phyloP scores from a whole-genome alignment of 2,888 invertebrate species.

The Lobophora halterata region DNA sequence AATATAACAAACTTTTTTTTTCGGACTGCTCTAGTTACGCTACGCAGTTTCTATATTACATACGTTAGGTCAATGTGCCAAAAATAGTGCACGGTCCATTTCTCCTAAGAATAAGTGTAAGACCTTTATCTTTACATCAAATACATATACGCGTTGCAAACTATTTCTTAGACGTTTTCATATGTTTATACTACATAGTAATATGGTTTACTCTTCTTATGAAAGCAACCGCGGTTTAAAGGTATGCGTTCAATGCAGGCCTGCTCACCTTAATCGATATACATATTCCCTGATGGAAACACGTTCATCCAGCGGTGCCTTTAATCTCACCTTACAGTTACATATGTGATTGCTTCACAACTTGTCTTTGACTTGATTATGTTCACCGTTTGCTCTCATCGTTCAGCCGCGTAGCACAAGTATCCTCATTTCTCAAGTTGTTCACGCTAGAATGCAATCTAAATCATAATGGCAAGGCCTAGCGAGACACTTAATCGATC shows the following conservation, averaged over 20 bases:
- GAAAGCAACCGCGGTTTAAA: neutral
- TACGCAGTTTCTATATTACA: conserved; percentile 37
- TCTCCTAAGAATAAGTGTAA: conserved; percentile 15
- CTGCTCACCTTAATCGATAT: conserved; percentile 12
- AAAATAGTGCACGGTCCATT: conserved; percentile 48
- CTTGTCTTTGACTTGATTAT: conserved; percentile 19
- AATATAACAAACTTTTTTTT: conserved; percentile 22
- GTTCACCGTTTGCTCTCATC: conserved; percentile 23
- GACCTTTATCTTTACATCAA: conserved; percentile 7
- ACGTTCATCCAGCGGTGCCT: conserved; percentile 18
- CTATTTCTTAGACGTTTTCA: no score
- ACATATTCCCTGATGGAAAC: conserved; percentile 11
- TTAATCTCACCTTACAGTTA: conserved; percentile 24
- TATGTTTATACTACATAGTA: no score
- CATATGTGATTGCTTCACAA: conserved; percentile 15
- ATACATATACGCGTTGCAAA: no score
- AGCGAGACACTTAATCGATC: conserved; percentile 37
- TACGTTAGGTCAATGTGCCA: conserved; percentile 52
- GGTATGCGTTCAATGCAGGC: conserved; percentile 12
- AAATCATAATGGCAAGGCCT: conserved; percentile 39
- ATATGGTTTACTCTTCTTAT: no score
- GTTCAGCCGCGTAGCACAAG: no score
- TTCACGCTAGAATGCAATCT: conserved; percentile 18
- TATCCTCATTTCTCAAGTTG: conserved; percentile 30
- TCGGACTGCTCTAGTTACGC: conserved; percentile 41